Conservation (phyloP, 2,888 invertebrate species). For the Polyommatus icarus region DNA sequence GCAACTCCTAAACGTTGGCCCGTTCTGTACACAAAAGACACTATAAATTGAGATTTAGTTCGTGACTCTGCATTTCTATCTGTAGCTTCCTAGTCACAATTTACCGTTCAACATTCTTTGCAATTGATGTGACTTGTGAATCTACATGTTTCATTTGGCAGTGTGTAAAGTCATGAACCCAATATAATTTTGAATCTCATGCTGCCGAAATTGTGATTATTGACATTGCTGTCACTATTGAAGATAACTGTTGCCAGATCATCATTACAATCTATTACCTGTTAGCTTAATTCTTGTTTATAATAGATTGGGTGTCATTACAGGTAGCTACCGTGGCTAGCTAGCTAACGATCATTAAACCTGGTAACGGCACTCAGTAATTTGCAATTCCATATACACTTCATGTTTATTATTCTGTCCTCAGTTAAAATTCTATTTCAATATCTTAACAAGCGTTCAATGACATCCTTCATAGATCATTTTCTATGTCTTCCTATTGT, state of each 20-base stretch:
- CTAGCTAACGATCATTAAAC: slow-evolving; percentile 8
- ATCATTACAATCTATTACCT: no score
- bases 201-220: not conserved
- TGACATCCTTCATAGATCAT: not conserved
- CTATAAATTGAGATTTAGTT: slow-evolving; percentile 36
- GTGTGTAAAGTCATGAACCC: not conserved
- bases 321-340: not conserved
- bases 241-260: not conserved
- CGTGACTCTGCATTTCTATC: slow-evolving; percentile 49
- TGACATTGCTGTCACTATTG: not conserved
- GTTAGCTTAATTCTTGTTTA: not conserved
- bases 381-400: slow-evolving; percentile 4
- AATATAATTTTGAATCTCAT: not conserved
- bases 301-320: slow-evolving; percentile 3
- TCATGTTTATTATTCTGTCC: not conserved
- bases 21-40: slow-evolving; percentile 6
- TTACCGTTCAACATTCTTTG: slow-evolving; percentile 37
- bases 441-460: slow-evolving; percentile 13
- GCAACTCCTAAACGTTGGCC: slow-evolving; percentile 15
- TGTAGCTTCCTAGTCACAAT: slow-evolving; percentile 37
- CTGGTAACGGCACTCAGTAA: not conserved
- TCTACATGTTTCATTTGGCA: slow-evolving; percentile 26
- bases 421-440: slow-evolving; percentile 5
- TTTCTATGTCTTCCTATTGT: slow-evolving; percentile 1
- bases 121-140: slow-evolving; percentile 31